Percentiles rank a stretch among this genome's conserved stretches.
Evolutionary conservation across 2,797 vertebrate genomes (phyloP).

Genomic region (Pangasius macronema): DNA sequence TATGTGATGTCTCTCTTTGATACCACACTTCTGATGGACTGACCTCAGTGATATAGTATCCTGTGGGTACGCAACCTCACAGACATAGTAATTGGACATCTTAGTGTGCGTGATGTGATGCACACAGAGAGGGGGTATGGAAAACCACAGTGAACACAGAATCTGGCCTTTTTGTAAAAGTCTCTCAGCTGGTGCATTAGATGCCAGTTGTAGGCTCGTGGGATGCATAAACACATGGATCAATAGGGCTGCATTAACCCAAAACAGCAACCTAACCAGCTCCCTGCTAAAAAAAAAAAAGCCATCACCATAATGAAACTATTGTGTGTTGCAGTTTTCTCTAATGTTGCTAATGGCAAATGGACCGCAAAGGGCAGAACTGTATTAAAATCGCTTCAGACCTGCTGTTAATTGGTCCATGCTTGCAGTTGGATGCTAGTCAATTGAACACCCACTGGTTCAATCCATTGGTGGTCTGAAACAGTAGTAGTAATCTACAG

Average conservation of each 20-base stretch:
- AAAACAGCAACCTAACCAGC: conserved; percentile 48
- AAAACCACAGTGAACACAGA: conserved; percentile 14
- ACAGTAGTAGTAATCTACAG: conserved; percentile 20
- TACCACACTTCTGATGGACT: background rate
- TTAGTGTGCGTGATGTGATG: background rate
- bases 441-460: conserved; percentile 44
- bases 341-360: conserved; percentile 50
- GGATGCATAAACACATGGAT: conserved; percentile 49
- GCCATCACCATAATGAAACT: conserved; percentile 39
- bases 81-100: background rate
- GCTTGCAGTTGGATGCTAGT: conserved; percentile 40
- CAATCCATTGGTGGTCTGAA: conserved; percentile 28
- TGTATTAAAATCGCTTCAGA: conserved; percentile 52
- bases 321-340: conserved; percentile 46
- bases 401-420: conserved; percentile 54
- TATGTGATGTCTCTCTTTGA: conserved; percentile 20
- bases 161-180: conserved; percentile 25
- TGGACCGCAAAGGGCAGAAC: conserved; percentile 19
- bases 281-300: conserved; percentile 22
- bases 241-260: conserved; percentile 49
- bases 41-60: background rate
- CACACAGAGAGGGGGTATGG: background rate
- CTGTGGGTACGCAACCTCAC: background rate
- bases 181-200: conserved; percentile 46
- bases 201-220: conserved; percentile 39